Evolutionary conservation across 2,888 invertebrate genomes (phyloP).

Genomic region (Candidula unifasciata): DNA sequence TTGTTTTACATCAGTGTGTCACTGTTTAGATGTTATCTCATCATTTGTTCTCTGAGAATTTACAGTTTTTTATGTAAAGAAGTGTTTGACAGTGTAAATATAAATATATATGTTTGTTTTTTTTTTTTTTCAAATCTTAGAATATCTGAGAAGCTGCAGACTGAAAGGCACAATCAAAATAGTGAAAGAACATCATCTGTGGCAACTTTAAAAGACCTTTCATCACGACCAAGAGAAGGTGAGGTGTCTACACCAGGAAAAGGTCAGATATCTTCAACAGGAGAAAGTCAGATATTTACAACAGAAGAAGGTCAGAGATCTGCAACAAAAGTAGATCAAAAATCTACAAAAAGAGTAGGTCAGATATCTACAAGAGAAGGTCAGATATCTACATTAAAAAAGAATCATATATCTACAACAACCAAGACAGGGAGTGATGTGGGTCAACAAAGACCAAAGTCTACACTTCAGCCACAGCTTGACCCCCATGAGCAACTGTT

Average conservation of each 20-base stretch:
- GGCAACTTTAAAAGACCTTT: constrained; percentile 36
- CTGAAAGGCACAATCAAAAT: constrained; percentile 4
- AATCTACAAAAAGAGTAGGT: no score
- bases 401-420: constrained; percentile 14
- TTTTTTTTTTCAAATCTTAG: neutral
- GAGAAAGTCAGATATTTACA: no score
- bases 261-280: neutral
- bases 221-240: constrained; percentile 54
- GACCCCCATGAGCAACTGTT: constrained; percentile 85
- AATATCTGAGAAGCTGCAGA: neutral
- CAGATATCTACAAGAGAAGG: constrained; percentile 12
- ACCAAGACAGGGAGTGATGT: constrained; percentile 14
- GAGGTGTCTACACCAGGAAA: constrained; percentile 56
- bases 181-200: constrained; percentile 29
- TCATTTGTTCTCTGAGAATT: no score
- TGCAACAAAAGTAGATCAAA: no score
- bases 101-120: neutral
- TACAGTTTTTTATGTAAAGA: no score
- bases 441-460: constrained; percentile 53
- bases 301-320: constrained; percentile 44
- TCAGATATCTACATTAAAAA: constrained; percentile 55
- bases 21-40: no score
- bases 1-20: no score
- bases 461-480: constrained; percentile 66
- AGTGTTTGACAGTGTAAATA: no score